phyloP scores from a whole-genome alignment of 53 echinoderm and acorn worm genomes.

The Mesocentrotus franciscanus region DNA sequence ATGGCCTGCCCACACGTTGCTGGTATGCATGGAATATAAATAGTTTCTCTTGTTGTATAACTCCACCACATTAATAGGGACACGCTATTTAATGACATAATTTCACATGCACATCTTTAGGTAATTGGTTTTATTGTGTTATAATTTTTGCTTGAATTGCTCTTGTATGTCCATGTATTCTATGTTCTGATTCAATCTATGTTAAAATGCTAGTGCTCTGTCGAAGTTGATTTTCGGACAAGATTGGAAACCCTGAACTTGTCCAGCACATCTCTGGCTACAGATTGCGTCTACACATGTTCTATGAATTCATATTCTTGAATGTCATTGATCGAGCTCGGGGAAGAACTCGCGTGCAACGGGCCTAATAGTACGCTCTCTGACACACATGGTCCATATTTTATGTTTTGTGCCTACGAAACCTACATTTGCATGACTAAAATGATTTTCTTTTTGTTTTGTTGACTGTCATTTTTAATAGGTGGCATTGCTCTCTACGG shows the following conservation, averaged over 20 bases:
- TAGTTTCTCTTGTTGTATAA: neutral
- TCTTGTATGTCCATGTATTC: neutral
- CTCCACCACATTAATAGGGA: neutral
- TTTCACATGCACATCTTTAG: neutral
- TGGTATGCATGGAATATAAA: slow-evolving; percentile 49
- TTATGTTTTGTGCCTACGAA: neutral
- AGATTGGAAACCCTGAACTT: too few species aligned
- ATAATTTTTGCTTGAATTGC: too few species aligned
- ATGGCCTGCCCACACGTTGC: slow-evolving; percentile 83
- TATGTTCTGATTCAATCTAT: neutral
- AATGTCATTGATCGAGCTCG: too few species aligned
- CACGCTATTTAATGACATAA: neutral
- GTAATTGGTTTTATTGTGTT: neutral
- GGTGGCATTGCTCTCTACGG: slow-evolving; percentile 28
- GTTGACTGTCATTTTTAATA: neutral
- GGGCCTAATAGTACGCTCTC: too few species aligned
- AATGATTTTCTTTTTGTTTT: neutral
- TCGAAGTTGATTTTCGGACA: too few species aligned
- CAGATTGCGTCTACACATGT: too few species aligned
- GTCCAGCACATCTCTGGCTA: too few species aligned
- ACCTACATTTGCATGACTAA: neutral
- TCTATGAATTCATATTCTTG: too few species aligned
- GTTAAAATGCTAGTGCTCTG: too few species aligned
- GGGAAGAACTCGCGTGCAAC: too few species aligned
- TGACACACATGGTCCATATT: neutral